A percentile compares a stretch with the other conserved stretches of the same genome.
These are phyloP conservation scores for Pyralis farinalis DNA, from an alignment of 2,888 invertebrate species.

Conservation along the genomic window DNA sequence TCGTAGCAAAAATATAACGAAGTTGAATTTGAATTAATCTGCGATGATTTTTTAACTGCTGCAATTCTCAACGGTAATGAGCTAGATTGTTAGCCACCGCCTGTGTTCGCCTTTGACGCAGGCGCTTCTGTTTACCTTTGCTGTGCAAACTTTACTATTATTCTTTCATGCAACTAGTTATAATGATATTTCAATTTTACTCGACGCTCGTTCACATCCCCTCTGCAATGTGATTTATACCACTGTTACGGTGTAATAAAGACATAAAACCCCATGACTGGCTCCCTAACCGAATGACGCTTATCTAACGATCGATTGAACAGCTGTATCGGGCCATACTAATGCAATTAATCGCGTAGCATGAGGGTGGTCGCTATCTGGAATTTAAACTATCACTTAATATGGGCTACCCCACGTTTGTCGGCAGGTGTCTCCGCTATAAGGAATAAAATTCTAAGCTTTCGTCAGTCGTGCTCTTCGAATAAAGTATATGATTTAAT, in stretches of 20 bases:
- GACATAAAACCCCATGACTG: slow-evolving; percentile 43
- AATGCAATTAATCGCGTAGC: slow-evolving; percentile 51
- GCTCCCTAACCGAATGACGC: slow-evolving; percentile 50
- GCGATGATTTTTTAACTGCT: slow-evolving; percentile 42
- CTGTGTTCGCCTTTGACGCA: slow-evolving; percentile 43
- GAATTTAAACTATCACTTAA: slow-evolving; percentile 20
- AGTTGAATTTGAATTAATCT: slow-evolving; percentile 62
- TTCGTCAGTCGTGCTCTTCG: neutral
- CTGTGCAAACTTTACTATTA: slow-evolving; percentile 30
- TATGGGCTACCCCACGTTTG: slow-evolving; percentile 5
- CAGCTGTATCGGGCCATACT: slow-evolving; percentile 53
- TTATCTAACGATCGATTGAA: slow-evolving; percentile 58
- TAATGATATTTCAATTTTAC: slow-evolving; percentile 37
- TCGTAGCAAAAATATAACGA: slow-evolving; percentile 53
- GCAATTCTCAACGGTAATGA: slow-evolving; percentile 59
- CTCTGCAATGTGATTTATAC: slow-evolving; percentile 39
- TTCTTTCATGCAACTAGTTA: slow-evolving; percentile 17
- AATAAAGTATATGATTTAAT: neutral
- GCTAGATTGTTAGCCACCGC: slow-evolving; percentile 53
- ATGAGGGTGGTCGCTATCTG: slow-evolving; percentile 32
- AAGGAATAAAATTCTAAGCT: neutral
- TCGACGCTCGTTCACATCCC: slow-evolving; percentile 39
- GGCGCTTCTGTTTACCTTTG: slow-evolving; percentile 22
- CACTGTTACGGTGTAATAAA: slow-evolving; percentile 56
- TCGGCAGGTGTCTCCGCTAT: slow-evolving; percentile 5